phyloP scores from a whole-genome alignment of 2,113 vertebrate species.

The Channa argus region DNA sequence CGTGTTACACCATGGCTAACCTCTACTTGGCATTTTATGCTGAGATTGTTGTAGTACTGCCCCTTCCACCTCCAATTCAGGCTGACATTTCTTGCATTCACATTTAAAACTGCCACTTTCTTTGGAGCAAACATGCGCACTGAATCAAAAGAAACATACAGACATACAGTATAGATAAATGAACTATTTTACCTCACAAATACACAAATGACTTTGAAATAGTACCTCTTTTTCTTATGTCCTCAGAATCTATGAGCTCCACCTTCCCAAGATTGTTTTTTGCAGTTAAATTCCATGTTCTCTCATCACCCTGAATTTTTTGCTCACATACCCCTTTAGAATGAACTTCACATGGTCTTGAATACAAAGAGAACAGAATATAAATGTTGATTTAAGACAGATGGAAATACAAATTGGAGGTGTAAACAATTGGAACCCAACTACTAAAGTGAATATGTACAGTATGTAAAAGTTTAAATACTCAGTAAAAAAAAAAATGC shows the following conservation, averaged over 20 bases:
- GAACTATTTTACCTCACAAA: too few relatives aligned
- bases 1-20: background rate
- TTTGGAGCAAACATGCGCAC: slow-evolving; percentile 69
- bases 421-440: too few relatives aligned
- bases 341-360: slow-evolving; percentile 8
- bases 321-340: background rate
- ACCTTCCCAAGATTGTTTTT: slow-evolving; percentile 49
- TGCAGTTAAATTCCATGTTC: slow-evolving; percentile 71
- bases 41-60: slow-evolving; percentile 18
- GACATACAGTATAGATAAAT: too few relatives aligned
- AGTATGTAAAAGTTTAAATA: too few relatives aligned
- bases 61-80: slow-evolving; percentile 66
- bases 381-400: background rate
- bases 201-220: too few relatives aligned
- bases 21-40: slow-evolving; percentile 59
- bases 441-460: too few relatives aligned
- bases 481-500: too few relatives aligned
- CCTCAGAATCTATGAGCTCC: slow-evolving; percentile 22
- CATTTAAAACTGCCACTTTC: accelerated
- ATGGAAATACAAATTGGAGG: too few relatives aligned
- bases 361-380: background rate
- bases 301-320: background rate
- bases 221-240: slow-evolving; percentile 70
- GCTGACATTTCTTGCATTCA: slow-evolving; percentile 52
- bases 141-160: slow-evolving; percentile 39